These are phyloP conservation scores for Excalfactoria chinensis DNA, from an alignment of 2,113 vertebrate genomes.

Conservation along the genomic window DNA sequence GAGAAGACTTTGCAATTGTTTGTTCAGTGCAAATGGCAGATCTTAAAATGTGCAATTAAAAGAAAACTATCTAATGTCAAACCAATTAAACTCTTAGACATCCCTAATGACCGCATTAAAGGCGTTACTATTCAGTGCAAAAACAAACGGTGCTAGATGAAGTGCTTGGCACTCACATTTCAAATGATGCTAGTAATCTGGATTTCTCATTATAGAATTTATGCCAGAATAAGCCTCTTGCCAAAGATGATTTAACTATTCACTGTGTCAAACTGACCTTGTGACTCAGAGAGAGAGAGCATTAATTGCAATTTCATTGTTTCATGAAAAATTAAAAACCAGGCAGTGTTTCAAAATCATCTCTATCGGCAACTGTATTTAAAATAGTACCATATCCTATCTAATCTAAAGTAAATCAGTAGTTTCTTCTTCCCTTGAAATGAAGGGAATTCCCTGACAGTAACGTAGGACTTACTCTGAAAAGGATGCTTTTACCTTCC, in stretches of 20 bases:
- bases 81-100: slow-evolving; percentile 54
- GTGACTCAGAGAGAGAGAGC: slow-evolving; percentile 11
- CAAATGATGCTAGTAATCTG: slow-evolving; percentile 85
- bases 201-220: slow-evolving; percentile 86
- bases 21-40: slow-evolving; percentile 49
- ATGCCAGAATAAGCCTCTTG: slow-evolving; percentile 79
- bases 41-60: slow-evolving; percentile 49
- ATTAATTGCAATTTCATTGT: slow-evolving; percentile 52
- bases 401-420: not conserved
- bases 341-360: slow-evolving; percentile 17
- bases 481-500: not conserved
- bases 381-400: not conserved
- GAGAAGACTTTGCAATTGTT: slow-evolving; percentile 5
- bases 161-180: slow-evolving; percentile 81
- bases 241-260: slow-evolving; percentile 86
- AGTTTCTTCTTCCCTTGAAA: not conserved
- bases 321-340: slow-evolving; percentile 49
- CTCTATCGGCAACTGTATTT: not conserved
- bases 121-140: slow-evolving; percentile 62
- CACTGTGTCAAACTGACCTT: slow-evolving; percentile 75
- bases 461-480: not conserved
- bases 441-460: not conserved
- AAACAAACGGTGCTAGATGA: slow-evolving; percentile 75
- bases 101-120: slow-evolving; percentile 68
- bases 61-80: slow-evolving; percentile 45